Evolutionary conservation across 2,888 invertebrate genomes (phyloP).

Genomic region (Drosophila lacicola): DNA sequence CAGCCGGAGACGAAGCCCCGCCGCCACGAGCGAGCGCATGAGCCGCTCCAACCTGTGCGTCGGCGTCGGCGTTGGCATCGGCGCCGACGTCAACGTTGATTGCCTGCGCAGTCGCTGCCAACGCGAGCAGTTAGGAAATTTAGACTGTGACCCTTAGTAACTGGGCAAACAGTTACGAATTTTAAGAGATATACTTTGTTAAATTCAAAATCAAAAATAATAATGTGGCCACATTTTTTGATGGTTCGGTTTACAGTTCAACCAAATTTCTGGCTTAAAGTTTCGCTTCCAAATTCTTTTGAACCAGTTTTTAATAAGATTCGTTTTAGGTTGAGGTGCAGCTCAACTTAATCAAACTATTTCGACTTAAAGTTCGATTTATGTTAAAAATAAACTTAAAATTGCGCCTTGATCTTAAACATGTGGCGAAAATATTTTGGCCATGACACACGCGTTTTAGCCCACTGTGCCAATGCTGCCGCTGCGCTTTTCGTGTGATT

Average conservation of each 20-base stretch:
- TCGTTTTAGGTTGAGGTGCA: too few species aligned
- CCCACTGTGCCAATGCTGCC: slow-evolving; percentile 21
- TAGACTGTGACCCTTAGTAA: slow-evolving; percentile 30
- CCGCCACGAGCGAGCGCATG: slow-evolving; percentile 43
- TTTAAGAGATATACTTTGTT: not conserved
- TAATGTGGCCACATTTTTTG: too few species aligned
- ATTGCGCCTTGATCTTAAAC: too few species aligned
- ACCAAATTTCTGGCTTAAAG: too few species aligned
- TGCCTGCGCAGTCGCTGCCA: slow-evolving; percentile 17
- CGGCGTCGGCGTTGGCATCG: slow-evolving; percentile 40
- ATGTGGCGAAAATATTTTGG: not conserved
- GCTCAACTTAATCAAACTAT: too few species aligned
- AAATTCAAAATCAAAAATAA: not conserved
- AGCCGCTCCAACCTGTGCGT: slow-evolving; percentile 64
- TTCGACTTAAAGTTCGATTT: too few species aligned
- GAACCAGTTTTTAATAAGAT: too few species aligned
- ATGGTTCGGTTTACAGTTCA: too few species aligned
- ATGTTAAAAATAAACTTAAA: too few species aligned
- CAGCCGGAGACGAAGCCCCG: slow-evolving; percentile 58
- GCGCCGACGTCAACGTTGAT: slow-evolving; percentile 12
- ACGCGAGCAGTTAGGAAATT: slow-evolving; percentile 30
- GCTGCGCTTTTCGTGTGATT: slow-evolving; percentile 37
- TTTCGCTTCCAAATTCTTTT: too few species aligned
- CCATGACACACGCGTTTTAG: not conserved
- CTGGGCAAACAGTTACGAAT: not conserved